Evolutionary conservation across 2,113 vertebrate genomes (phyloP), one percentile per base, ranked within the genome.

Genomic region (Eonycteris spelaea): DNA sequence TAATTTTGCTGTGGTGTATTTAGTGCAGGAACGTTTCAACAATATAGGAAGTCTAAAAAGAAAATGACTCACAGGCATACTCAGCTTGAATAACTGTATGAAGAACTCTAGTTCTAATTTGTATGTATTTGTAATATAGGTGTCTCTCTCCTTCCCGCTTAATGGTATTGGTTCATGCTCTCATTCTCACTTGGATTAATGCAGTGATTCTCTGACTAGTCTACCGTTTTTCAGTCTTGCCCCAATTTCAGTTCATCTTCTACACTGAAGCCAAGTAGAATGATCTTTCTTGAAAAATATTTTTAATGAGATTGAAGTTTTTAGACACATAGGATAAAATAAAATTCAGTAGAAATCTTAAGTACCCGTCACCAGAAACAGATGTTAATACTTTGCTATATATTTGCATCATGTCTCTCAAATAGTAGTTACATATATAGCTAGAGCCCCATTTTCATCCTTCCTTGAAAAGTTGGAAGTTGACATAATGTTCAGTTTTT

Each of bases 261-360:
- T 79, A 1, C 35, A 51, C 13, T 79, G 22, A 89, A 61, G 45
- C 15, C 55, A 75, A 35, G 65, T 24, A 82, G 59, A 75, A 55
- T 80, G 74, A 71, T 85, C 61, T 70, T 45, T 71, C 18, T 92
- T 83, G 51, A 71, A 91, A 79, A 73, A 67, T 93, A 24, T 35
- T 95, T 80, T 38, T 67, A 83, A 78, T 88, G 55, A 77, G 67
- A 70, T 78, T 86, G 40, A 92, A 73, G 40, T 71, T 85, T 95
- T 90, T 70, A 90, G 68, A 59, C 28, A 95, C 65, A 71, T 65
- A 43, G 35, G 45, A 73, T 79, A 78, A 75, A 65, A 48, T 85
- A 89, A 86, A 80, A 86, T 53, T 84, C 13, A 67, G 0, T 84
- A 90, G n/a, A 71, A 92, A 80, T 45, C 22, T 86, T 86, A 63